Evolutionary conservation across 2,797 vertebrate genomes (phyloP).

Genomic region (Acanthiza pusilla): DNA sequence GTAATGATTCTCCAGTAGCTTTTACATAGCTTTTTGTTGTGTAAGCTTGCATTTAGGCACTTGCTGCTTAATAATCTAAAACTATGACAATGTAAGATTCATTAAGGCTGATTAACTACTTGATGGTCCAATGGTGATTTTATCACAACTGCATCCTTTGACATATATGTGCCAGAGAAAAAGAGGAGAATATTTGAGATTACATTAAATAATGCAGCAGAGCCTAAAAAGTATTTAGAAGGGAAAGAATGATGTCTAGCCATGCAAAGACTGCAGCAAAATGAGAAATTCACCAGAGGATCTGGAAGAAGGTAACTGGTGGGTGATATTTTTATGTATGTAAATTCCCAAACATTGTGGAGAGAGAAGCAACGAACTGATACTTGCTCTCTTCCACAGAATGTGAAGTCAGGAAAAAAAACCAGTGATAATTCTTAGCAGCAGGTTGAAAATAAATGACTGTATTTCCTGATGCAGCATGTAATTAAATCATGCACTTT

Average conservation of each 20-base stretch:
- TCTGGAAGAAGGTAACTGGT: background rate
- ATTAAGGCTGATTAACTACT: background rate
- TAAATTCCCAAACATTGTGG: background rate
- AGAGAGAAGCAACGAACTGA: background rate
- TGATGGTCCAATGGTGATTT: background rate
- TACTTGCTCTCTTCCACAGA: background rate
- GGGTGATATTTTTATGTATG: background rate
- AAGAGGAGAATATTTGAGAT: background rate
- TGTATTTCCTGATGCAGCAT: background rate
- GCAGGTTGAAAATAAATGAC: background rate
- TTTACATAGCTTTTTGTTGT: background rate
- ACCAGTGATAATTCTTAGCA: background rate
- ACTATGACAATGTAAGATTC: background rate
- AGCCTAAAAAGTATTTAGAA: background rate
- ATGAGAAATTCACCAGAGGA: background rate
- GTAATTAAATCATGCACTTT: background rate
- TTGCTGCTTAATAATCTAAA: background rate
- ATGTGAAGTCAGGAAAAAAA: background rate
- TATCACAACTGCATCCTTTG: background rate
- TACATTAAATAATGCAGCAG: background rate
- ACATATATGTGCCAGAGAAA: background rate
- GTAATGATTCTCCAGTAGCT: background rate
- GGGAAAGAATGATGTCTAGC: background rate
- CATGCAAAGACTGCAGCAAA: background rate
- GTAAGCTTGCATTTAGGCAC: background rate